Conservation (phyloP, 2,888 invertebrate species). For the Harmothoe impar region DNA sequence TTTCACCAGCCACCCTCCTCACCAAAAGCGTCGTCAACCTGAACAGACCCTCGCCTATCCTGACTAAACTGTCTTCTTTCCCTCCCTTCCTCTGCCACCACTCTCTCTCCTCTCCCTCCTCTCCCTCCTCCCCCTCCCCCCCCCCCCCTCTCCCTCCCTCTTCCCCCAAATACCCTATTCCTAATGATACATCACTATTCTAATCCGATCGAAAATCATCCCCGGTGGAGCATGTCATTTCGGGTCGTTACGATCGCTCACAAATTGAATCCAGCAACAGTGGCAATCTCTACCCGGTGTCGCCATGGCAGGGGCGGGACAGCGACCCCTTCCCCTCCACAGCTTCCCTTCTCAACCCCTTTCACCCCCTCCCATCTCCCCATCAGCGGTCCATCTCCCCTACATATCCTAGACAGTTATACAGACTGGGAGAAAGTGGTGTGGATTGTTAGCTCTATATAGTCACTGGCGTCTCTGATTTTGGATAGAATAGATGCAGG, state of each 20-base stretch:
- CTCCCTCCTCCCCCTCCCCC: neutral
- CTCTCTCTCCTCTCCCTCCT: too few relatives aligned
- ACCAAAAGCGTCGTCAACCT: too few relatives aligned
- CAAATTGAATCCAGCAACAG: constrained; percentile 56
- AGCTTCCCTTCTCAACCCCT: neutral
- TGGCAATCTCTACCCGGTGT: constrained; percentile 5
- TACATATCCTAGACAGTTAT: too few relatives aligned
- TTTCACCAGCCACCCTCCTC: constrained; percentile 17
- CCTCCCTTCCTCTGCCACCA: too few relatives aligned
- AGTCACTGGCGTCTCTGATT: too few relatives aligned
- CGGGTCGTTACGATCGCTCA: constrained; percentile 49
- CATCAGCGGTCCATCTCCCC: neutral
- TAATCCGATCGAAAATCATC: constrained; percentile 59
- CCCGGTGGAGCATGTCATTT: constrained; percentile 51
- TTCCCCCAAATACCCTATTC: neutral
- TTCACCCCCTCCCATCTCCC: neutral
- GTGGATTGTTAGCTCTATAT: too few relatives aligned
- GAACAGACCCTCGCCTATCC: too few relatives aligned
- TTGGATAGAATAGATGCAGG: too few relatives aligned
- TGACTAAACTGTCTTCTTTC: too few relatives aligned
- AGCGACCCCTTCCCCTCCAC: neutral
- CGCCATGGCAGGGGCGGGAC: neutral
- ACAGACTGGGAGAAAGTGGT: too few relatives aligned
- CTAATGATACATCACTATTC: constrained; percentile 57
- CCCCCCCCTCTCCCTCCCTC: neutral